Percentiles rank a stretch among this genome's conserved stretches.
Conservation (phyloP, 2,113 vertebrate genomes). For the Campylomormyrus numenius region DNA sequence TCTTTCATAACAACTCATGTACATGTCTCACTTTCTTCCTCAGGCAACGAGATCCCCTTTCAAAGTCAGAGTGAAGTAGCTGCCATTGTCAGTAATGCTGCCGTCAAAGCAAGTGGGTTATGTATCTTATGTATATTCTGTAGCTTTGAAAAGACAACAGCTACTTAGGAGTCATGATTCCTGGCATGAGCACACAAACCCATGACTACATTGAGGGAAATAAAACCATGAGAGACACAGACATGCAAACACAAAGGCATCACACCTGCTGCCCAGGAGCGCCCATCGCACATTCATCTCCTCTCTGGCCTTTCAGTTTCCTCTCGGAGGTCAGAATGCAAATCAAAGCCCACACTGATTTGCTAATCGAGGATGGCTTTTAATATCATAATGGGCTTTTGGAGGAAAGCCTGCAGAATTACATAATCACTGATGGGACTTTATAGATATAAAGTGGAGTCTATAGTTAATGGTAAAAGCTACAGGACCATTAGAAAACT, state of each 20-base stretch:
- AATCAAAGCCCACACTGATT: slow-evolving; percentile 32
- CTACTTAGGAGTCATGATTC: background rate
- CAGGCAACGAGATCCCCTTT: background rate
- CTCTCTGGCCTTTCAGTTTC: slow-evolving; percentile 12
- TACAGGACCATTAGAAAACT: background rate
- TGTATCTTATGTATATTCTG: background rate
- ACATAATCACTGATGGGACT: background rate
- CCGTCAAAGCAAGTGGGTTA: background rate
- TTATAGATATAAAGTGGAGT: background rate
- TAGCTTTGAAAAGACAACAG: background rate
- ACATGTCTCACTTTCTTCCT: background rate
- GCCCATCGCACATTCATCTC: background rate
- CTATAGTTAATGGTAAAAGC: background rate
- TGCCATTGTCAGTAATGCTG: background rate
- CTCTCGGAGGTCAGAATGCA: slow-evolving; percentile 30
- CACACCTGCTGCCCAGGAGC: background rate
- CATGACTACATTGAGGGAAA: background rate
- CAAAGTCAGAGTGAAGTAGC: background rate
- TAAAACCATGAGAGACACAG: background rate
- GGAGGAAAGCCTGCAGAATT: slow-evolving; percentile 17
- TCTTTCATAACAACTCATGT: background rate
- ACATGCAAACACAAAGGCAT: background rate
- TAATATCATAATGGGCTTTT: slow-evolving; percentile 56
- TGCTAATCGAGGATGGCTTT: slow-evolving; percentile 43
- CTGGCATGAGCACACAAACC: background rate